Evolutionary conservation across 2,113 vertebrate species (phyloP).

Genomic region (Corythaeola cristata): DNA sequence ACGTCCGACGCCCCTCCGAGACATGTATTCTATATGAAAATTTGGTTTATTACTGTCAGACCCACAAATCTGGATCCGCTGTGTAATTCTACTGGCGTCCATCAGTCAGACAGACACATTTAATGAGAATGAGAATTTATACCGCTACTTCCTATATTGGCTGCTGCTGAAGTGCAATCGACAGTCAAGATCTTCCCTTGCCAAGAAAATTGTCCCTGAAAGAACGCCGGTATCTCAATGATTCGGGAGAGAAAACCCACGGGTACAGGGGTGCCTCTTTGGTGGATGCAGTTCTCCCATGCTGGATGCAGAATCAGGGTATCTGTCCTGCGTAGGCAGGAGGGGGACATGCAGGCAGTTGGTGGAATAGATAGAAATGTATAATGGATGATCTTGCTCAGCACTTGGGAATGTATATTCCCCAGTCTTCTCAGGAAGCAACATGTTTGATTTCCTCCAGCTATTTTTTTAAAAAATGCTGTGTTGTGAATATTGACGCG

Average conservation of each 20-base stretch:
- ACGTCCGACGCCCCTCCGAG: slow-evolving; percentile 67
- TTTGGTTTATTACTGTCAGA: slow-evolving; percentile 82
- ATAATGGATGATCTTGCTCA: slow-evolving; percentile 46
- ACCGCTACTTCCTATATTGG: slow-evolving; percentile 61
- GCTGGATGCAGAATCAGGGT: not conserved
- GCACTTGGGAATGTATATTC: not conserved
- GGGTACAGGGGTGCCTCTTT: not conserved
- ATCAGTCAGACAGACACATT: slow-evolving; percentile 81
- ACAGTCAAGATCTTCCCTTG: slow-evolving; percentile 40
- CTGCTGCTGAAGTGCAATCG: slow-evolving; percentile 51
- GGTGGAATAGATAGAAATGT: not conserved
- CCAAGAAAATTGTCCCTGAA: slow-evolving; percentile 62
- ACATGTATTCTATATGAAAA: slow-evolving; percentile 85
- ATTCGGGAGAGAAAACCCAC: not conserved
- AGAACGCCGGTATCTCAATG: not conserved
- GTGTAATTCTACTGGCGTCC: slow-evolving; percentile 76
- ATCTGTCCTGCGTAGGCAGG: not conserved
- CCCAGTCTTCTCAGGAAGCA: not conserved
- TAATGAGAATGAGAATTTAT: slow-evolving; percentile 80
- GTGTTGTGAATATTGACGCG: not conserved
- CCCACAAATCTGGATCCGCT: slow-evolving; percentile 81
- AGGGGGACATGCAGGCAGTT: not conserved
- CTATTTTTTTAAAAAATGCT: slow-evolving; percentile 1
- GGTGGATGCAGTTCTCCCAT: not conserved
- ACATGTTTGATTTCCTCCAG: slow-evolving; percentile 37